These are phyloP conservation scores for Apus apus DNA, from an alignment of 2,113 vertebrate genomes.

Conservation along the genomic window DNA sequence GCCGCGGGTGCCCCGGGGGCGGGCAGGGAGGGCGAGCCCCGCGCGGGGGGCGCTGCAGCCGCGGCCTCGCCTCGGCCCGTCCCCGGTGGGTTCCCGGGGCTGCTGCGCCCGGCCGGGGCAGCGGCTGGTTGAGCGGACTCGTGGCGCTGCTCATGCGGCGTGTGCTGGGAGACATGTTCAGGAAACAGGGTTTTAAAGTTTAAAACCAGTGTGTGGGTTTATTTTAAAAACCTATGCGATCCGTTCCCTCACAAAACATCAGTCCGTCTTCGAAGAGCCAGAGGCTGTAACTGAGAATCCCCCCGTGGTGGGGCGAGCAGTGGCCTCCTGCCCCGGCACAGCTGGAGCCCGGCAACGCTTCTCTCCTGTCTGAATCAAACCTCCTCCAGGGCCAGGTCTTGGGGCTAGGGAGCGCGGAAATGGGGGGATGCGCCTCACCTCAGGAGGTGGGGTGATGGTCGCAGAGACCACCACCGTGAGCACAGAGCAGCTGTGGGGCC, in stretches of 20 bases:
- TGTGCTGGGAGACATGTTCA: fast-evolving
- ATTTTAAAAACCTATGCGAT: not conserved
- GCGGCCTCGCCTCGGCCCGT: not conserved
- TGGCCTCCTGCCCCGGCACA: fast-evolving
- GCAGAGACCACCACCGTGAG: fast-evolving
- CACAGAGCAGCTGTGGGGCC: not conserved
- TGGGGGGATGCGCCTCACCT: not conserved
- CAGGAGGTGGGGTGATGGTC: not conserved
- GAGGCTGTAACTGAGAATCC: not conserved
- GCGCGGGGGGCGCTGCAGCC: not conserved
- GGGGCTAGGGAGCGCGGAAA: not conserved
- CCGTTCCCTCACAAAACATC: not conserved
- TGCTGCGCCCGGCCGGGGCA: not conserved
- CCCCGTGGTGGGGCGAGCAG: not conserved
- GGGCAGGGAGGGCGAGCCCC: not conserved
- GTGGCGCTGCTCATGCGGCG: not conserved
- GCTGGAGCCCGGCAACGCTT: fast-evolving
- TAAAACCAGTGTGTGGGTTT: not conserved
- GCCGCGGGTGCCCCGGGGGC: not conserved
- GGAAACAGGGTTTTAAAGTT: not conserved
- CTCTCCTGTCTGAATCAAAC: too few relatives aligned
- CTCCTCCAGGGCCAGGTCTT: not conserved
- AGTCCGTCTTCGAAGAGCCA: not conserved
- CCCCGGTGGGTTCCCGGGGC: too few relatives aligned
- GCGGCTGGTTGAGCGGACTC: fast-evolving